A percentile compares a stretch with the other conserved stretches of the same genome.
phyloP scores from a whole-genome alignment of 2,113 vertebrate genomes.

The Cyrtonyx montezumae region DNA sequence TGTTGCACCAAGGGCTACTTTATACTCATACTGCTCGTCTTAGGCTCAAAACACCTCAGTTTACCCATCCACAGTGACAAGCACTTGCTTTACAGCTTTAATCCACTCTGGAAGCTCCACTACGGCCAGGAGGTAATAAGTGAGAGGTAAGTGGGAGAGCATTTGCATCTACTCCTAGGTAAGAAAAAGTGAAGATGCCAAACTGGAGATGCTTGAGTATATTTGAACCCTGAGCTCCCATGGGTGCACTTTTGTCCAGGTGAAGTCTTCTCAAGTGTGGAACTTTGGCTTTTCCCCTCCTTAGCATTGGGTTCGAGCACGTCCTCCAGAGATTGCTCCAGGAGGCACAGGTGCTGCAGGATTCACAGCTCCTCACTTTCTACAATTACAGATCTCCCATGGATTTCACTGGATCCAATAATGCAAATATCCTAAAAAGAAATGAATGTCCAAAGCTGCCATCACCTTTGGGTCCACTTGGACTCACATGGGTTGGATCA shows the following conservation, averaged over 20 bases:
- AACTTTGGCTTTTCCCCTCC: neutral
- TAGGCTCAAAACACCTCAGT: neutral
- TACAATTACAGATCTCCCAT: neutral
- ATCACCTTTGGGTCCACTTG: neutral
- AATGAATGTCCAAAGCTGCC: neutral
- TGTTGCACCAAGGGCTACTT: fast-evolving
- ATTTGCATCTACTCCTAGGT: neutral
- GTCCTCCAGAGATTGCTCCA: neutral
- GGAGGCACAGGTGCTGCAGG: neutral
- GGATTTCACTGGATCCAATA: neutral
- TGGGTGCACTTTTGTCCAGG: neutral
- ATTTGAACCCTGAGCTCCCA: neutral
- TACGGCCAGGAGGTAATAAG: neutral
- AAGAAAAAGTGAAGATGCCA: neutral
- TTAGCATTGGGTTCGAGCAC: neutral
- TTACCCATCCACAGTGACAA: neutral
- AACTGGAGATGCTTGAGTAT: neutral
- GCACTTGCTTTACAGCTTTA: neutral
- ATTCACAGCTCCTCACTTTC: neutral
- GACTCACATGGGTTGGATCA: neutral
- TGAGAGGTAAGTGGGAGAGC: neutral
- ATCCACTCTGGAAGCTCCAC: neutral
- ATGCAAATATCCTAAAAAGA: neutral
- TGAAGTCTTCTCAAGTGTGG: neutral
- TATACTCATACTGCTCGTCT: neutral